Percentiles rank a stretch among this genome's conserved stretches.
Conservation (phyloP, 2,888 invertebrate species). For the Hypolimnas misippus region DNA sequence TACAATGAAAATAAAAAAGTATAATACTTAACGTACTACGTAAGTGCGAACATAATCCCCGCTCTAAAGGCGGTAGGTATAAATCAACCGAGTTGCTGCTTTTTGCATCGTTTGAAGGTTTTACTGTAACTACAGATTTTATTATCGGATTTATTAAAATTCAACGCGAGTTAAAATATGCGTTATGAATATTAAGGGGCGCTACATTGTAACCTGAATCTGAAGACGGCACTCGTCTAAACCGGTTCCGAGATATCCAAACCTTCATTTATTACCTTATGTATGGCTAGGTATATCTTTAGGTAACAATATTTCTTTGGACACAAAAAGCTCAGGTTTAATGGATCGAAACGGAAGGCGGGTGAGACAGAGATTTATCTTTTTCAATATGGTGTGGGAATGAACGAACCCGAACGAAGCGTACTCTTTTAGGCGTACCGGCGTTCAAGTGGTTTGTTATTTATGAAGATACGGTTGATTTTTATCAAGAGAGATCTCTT, state of each 20-base stretch:
- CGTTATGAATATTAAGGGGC: conserved; percentile 50
- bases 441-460: conserved; percentile 68
- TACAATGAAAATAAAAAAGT: conserved; percentile 68
- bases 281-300: conserved; percentile 41
- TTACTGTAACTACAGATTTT: conserved; percentile 63
- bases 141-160: conserved; percentile 66
- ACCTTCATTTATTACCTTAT: conserved; percentile 45
- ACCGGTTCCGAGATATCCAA: conserved; percentile 44
- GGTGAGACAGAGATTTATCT: conserved; percentile 75
- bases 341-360: conserved; percentile 67
- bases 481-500: conserved; percentile 1
- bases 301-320: conserved; percentile 41
- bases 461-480: conserved; percentile 23
- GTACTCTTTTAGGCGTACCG: conserved; percentile 39
- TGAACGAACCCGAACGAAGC: conserved; percentile 46
- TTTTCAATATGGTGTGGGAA: conserved; percentile 75
- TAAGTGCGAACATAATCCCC: conserved; percentile 68
- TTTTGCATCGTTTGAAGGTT: conserved; percentile 62
- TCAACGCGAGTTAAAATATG: conserved; percentile 59
- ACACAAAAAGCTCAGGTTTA: conserved; percentile 52
- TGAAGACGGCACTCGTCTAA: conserved; percentile 43
- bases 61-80: conserved; percentile 68
- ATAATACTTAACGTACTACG: conserved; percentile 47
- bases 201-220: conserved; percentile 59
- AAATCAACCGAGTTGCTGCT: conserved; percentile 71